phyloP scores from a whole-genome alignment of 2,113 vertebrate species.

The Cariama cristata region DNA sequence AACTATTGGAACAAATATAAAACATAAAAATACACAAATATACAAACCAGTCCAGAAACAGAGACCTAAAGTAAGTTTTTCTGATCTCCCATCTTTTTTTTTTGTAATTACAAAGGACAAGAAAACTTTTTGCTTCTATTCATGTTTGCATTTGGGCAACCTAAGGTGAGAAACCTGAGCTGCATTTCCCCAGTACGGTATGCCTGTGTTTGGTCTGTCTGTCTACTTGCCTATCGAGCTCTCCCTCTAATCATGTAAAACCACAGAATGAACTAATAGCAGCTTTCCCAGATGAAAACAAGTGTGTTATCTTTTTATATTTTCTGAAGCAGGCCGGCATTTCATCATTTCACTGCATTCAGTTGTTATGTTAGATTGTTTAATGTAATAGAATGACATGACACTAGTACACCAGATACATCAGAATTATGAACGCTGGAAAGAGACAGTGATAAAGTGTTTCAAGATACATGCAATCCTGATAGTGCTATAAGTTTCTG shows the following conservation, averaged over 20 bases:
- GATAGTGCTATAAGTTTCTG: conserved; percentile 59
- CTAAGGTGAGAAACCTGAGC: neutral
- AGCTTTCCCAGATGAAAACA: conserved; percentile 52
- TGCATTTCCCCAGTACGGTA: neutral
- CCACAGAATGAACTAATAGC: conserved; percentile 42
- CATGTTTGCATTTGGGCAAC: neutral
- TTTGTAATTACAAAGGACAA: conserved; percentile 47
- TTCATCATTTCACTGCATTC: conserved; percentile 33
- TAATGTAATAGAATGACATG: conserved; percentile 70
- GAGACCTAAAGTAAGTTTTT: conserved; percentile 35
- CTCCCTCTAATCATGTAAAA: conserved; percentile 28
- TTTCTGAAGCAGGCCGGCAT: conserved; percentile 46
- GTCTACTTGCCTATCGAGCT: neutral
- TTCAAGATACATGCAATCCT: conserved; percentile 45
- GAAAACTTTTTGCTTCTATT: conserved; percentile 25
- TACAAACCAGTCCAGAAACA: neutral
- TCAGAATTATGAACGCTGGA: conserved; percentile 67
- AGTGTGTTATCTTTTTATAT: conserved; percentile 57
- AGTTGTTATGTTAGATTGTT: conserved; percentile 57
- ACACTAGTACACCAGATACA: conserved; percentile 45
- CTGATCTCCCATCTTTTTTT: neutral
- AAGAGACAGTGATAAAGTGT: conserved; percentile 60
- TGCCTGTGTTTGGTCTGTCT: neutral
- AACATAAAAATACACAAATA: neutral
- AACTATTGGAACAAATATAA: neutral